Percentiles rank a stretch among this genome's conserved stretches.
Conservation (phyloP, 2,888 invertebrate species). For the Xanthorhoe spadicearia region DNA sequence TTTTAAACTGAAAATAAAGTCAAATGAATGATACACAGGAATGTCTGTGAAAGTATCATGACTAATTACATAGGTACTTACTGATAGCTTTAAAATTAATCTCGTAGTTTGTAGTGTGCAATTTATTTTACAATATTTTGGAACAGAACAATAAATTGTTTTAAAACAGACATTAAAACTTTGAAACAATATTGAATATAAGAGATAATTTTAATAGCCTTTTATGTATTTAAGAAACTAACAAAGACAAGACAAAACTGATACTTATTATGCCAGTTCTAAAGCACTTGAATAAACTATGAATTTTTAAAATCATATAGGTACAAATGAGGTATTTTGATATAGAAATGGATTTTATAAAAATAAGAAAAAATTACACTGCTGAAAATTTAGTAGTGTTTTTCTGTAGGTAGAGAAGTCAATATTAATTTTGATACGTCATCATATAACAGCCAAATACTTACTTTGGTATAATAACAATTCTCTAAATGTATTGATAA, state of each 20-base stretch:
- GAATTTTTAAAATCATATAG: not conserved
- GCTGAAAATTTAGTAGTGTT: not conserved
- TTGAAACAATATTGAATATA: not conserved
- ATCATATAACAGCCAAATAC: conserved; percentile 60
- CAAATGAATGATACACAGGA: conserved; percentile 41
- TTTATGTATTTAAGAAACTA: not conserved
- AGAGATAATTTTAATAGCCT: not conserved
- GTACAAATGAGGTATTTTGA: conserved; percentile 4
- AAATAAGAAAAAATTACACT: not conserved
- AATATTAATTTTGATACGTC: conserved; percentile 56
- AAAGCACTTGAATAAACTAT: conserved; percentile 1
- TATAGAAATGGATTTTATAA: not conserved
- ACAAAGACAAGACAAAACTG: not conserved
- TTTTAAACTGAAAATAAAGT: conserved; percentile 16
- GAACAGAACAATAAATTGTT: not conserved
- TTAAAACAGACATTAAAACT: not conserved
- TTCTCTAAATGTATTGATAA: conserved; percentile 51
- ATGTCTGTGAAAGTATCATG: conserved; percentile 41
- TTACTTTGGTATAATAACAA: conserved; percentile 63
- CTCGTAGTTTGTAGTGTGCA: conserved; percentile 7
- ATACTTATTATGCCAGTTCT: not conserved
- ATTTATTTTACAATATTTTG: not conserved
- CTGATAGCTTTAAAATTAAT: conserved; percentile 12
- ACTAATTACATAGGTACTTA: conserved; percentile 12
- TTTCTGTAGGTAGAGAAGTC: conserved; percentile 34